phyloP scores from a whole-genome alignment of 2,888 invertebrate genomes.

The Rotaria socialis region DNA sequence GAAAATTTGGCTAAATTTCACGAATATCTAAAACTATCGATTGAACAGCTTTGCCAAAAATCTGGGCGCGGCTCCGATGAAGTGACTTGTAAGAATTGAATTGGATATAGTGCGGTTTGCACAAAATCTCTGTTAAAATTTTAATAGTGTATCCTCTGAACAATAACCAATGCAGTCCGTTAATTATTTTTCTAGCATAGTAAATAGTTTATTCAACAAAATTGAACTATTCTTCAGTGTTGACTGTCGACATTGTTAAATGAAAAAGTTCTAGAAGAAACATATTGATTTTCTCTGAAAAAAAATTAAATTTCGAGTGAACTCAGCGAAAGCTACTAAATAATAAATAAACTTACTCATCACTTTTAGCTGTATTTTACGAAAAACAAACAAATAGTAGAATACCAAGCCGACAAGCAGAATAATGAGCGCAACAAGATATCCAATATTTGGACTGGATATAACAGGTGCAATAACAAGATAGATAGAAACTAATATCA shows the following conservation, averaged over 20 bases:
- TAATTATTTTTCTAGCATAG: too few relatives aligned
- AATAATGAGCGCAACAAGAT: neutral
- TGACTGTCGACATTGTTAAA: neutral
- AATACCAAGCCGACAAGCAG: neutral
- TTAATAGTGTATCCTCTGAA: too few relatives aligned
- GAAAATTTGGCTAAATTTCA: too few relatives aligned
- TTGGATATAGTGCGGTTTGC: too few relatives aligned
- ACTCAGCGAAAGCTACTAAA: neutral
- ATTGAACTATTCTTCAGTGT: neutral
- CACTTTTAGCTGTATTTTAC: neutral
- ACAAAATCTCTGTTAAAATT: too few relatives aligned
- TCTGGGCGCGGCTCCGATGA: too few relatives aligned
- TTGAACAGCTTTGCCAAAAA: too few relatives aligned
- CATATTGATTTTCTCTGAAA: neutral
- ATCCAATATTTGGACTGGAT: neutral
- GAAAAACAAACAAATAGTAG: neutral
- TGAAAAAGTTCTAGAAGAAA: neutral
- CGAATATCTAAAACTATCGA: too few relatives aligned
- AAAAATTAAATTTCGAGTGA: neutral
- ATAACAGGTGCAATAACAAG: conserved; percentile 15
- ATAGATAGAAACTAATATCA: conserved; percentile 1
- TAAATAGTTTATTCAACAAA: too few relatives aligned
- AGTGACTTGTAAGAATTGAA: too few relatives aligned
- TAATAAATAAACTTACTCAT: neutral
- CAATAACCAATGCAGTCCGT: too few relatives aligned